Evolutionary conservation across 2,797 vertebrate species (phyloP).

Genomic region (Phalanger gymnotis): DNA sequence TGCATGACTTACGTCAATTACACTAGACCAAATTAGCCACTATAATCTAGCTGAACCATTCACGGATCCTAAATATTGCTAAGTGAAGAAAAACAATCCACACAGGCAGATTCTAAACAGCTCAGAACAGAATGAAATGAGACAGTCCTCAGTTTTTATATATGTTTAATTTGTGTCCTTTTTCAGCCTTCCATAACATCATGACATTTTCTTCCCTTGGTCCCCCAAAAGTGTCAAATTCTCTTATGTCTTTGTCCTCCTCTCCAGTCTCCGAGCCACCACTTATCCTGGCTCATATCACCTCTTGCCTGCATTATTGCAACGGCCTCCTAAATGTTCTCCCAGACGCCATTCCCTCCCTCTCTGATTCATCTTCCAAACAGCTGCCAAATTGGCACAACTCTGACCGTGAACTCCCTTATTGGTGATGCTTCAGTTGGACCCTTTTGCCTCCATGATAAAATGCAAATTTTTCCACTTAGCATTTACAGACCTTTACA

Average conservation of each 20-base stretch:
- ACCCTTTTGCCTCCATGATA: not conserved
- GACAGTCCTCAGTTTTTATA: constrained; percentile 69
- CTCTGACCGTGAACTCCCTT: not conserved
- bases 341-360: not conserved
- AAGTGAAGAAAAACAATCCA: constrained; percentile 72
- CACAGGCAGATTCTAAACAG: constrained; percentile 69
- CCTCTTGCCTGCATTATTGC: constrained; percentile 20
- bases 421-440: not conserved
- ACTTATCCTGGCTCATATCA: not conserved
- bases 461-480: not conserved
- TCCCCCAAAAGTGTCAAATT: not conserved
- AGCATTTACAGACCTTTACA: not conserved
- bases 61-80: constrained; percentile 64
- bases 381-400: not conserved
- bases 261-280: not conserved
- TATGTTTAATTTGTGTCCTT: constrained; percentile 64
- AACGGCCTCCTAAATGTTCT: constrained; percentile 48
- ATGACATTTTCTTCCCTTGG: constrained; percentile 6
- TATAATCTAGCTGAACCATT: constrained; percentile 69
- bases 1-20: constrained; percentile 70
- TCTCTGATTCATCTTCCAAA: not conserved
- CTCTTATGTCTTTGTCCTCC: not conserved
- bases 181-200: constrained; percentile 64
- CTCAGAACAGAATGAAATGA: constrained; percentile 66
- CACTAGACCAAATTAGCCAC: constrained; percentile 74